Evolutionary conservation across 2,113 vertebrate species (phyloP).

Genomic region (Candoia aspera): DNA sequence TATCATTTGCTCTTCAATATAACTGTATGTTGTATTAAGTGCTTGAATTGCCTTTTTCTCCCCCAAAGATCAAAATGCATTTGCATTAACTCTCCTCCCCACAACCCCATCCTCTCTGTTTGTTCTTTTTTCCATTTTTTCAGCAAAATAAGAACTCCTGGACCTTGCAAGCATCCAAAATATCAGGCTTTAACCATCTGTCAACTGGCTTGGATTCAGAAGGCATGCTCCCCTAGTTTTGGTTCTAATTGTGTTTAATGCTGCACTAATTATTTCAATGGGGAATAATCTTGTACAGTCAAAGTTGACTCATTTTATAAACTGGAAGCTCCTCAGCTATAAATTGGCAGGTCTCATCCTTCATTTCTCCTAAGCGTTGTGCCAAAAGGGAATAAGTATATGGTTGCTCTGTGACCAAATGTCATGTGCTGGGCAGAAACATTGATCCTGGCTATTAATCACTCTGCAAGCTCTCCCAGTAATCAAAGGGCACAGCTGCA

Average conservation of each 20-base stretch:
- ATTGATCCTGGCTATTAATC: constrained; percentile 99
- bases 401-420: constrained; percentile 99
- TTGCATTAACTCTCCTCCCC: constrained; percentile 41
- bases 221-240: constrained; percentile 81
- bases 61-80: constrained; percentile 42
- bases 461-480: constrained; percentile 94
- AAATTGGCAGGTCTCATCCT: constrained; percentile 91
- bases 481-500: constrained; percentile 95
- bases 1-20: constrained; percentile 27
- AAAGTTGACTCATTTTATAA: constrained; percentile 92
- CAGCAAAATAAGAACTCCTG: constrained; percentile 80
- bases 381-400: constrained; percentile 92
- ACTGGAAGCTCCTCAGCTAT: constrained; percentile 87
- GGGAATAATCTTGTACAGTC: constrained; percentile 91
- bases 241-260: constrained; percentile 91
- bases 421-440: constrained; percentile 96
- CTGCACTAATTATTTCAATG: constrained; percentile 91
- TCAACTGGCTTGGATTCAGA: constrained; percentile 84
- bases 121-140: constrained; percentile 74
- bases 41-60: constrained; percentile 35
- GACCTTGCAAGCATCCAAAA: constrained; percentile 76
- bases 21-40: constrained; percentile 34
- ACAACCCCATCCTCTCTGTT: constrained; percentile 49
- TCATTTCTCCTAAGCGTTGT: constrained; percentile 87
- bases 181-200: constrained; percentile 86